Base-by-base conservation (phyloP, 2,888 invertebrate species). In the Andrena chrysosceles region DNA sequence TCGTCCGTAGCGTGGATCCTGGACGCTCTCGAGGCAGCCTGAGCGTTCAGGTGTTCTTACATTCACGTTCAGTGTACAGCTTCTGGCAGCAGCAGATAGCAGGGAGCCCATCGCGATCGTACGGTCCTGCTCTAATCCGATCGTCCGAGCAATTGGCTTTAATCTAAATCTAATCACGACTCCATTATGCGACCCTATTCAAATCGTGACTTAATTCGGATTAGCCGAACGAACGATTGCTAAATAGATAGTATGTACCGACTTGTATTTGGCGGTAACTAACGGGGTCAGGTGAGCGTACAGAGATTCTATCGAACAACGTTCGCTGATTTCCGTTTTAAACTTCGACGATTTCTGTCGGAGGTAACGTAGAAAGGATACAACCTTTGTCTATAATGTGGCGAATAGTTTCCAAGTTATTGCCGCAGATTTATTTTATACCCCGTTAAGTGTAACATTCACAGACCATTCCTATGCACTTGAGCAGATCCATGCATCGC, bases 81-180 rank as follows among this genome's bases (percentile, higher is more conserved):
- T 74, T 42, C 48, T n/a, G 33, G 35, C 33, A 23, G n/a, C 48
- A 52, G 54, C 54, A 35, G 73, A 67, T 66, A 64, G 8, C 71
- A 54, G n/a, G 26, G 16, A 56, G 13, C 16, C 13, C 26, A 23
- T 48, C 33, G 62, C 42, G 54, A 71, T 60, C 60, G 70, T 2
- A 20, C 54, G 52, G 52, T 52, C 62, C 26, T 29, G 26, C 16
- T 59, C 29, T 76, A 72, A 83, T 83, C 72, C 71, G 60, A 73
- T 82, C 69, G 68, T 64, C 20, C 76, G 48, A 62, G 48, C 81
- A 62, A 81, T 83, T 83, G 83, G 68, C 81, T 87, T 77, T 87
- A 83, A 91, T 90, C 90, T 86, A 85, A 89, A 84, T 82, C 90
- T 92, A 91, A 92, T 91, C 91, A 87, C 87, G 87, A 89, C 88